These are phyloP conservation scores for Eupithecia inturbata DNA, from an alignment of 2,888 invertebrate genomes.

Conservation along the genomic window DNA sequence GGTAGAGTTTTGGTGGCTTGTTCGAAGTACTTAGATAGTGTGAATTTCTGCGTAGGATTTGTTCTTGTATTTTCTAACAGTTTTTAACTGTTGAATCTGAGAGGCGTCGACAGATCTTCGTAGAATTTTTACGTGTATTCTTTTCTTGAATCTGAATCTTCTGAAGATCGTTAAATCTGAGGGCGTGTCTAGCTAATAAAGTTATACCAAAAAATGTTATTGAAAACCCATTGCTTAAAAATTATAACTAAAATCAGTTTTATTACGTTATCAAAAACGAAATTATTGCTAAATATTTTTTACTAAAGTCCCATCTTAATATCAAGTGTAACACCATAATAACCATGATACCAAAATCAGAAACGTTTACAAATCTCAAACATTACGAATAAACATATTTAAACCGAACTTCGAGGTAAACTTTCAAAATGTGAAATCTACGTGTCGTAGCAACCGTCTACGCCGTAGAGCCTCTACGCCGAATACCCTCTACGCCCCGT, in stretches of 20 bases:
- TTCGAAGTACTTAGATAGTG: not conserved
- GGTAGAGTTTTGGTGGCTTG: not conserved
- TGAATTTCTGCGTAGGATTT: not conserved
- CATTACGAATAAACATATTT: no score
- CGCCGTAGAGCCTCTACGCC: not conserved
- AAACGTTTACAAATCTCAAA: not conserved
- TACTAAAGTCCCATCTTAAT: not conserved
- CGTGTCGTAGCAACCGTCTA: not conserved
- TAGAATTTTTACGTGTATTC: no score
- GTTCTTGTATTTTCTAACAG: not conserved
- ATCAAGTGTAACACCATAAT: not conserved
- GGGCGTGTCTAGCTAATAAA: no score
- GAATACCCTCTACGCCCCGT: not conserved
- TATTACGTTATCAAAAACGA: no score
- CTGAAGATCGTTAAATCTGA: no score
- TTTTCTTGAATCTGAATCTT: no score
- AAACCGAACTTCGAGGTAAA: not conserved
- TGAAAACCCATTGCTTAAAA: no score
- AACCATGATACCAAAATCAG: not conserved
- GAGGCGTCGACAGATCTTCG: not conserved
- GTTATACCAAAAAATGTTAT: no score
- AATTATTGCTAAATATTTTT: not conserved
- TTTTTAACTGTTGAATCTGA: not conserved
- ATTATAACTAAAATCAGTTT: no score
- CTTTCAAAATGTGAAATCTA: not conserved